Evolutionary conservation across 2,888 invertebrate genomes (phyloP).

Genomic region (Agriotes lineatus): DNA sequence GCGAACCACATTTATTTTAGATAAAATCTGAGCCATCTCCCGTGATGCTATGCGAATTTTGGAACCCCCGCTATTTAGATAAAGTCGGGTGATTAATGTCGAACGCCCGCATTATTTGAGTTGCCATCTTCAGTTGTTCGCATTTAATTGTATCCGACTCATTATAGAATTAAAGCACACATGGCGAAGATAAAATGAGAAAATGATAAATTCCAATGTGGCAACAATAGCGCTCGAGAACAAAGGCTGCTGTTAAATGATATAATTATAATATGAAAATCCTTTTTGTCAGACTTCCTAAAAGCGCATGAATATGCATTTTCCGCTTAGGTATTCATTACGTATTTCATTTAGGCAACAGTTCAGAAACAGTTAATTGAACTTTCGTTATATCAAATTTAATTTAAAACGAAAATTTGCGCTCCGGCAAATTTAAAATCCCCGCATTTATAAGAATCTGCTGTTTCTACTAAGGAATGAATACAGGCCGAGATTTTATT

Average conservation of each 20-base stretch:
- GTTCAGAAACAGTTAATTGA: constrained; percentile 17
- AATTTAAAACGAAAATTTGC: constrained; percentile 5
- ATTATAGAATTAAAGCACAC: too few relatives aligned
- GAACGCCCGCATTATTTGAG: too few relatives aligned
- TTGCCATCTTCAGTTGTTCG: too few relatives aligned
- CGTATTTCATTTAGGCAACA: constrained; percentile 14
- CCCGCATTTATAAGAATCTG: neutral
- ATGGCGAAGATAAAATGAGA: too few relatives aligned
- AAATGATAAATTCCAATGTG: too few relatives aligned
- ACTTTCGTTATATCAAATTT: constrained; percentile 14
- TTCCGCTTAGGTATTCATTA: constrained; percentile 1
- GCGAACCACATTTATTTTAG: constrained; percentile 8
- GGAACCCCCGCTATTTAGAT: neutral
- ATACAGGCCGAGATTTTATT: constrained; percentile 3
- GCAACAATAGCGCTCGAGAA: too few relatives aligned
- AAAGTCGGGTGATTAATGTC: too few relatives aligned
- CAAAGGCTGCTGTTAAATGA: neutral
- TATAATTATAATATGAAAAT: neutral
- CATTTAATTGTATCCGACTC: too few relatives aligned
- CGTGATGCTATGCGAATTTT: neutral
- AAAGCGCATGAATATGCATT: constrained; percentile 6
- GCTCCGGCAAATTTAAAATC: constrained; percentile 14
- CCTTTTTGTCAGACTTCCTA: neutral
- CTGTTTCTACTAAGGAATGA: constrained; percentile 6
- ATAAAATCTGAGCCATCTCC: neutral